phyloP scores from a whole-genome alignment of 2,888 invertebrate species.

The Lomographa bimaculata region DNA sequence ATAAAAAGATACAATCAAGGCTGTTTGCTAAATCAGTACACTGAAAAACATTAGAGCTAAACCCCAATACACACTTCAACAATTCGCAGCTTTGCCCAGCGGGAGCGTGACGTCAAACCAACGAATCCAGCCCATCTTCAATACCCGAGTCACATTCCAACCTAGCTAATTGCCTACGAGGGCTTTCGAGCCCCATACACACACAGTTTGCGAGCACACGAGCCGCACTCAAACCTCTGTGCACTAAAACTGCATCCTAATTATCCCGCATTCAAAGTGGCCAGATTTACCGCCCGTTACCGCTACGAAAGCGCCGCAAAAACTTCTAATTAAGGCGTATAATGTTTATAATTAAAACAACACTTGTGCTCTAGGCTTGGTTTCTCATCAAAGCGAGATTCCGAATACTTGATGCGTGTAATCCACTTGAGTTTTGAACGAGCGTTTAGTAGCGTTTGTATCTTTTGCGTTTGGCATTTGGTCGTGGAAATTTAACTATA shows the following conservation, averaged over 20 bases:
- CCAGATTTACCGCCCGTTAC: slow-evolving; percentile 66
- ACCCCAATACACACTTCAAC: slow-evolving; percentile 1
- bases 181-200: slow-evolving; percentile 58
- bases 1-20: no score
- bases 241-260: slow-evolving; percentile 71
- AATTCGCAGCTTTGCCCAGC: slow-evolving; percentile 9
- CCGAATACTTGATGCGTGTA: slow-evolving; percentile 61
- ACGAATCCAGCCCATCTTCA: slow-evolving; percentile 36
- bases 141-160: slow-evolving; percentile 49
- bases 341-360: slow-evolving; percentile 83
- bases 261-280: slow-evolving; percentile 68
- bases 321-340: slow-evolving; percentile 80
- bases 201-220: slow-evolving; percentile 62
- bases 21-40: no score
- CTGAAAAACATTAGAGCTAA: slow-evolving; percentile 1
- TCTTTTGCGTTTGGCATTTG: slow-evolving; percentile 44
- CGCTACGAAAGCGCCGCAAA: slow-evolving; percentile 59
- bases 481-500: slow-evolving; percentile 4
- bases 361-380: slow-evolving; percentile 52
- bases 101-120: slow-evolving; percentile 9
- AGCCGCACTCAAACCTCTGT: slow-evolving; percentile 44
- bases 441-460: slow-evolving; percentile 37
- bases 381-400: slow-evolving; percentile 64
- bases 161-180: slow-evolving; percentile 55
- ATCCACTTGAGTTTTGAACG: slow-evolving; percentile 62